Evolutionary conservation across 2,888 invertebrate species (phyloP), one percentile per base, ranked within the genome.

Genomic region (Lypha dubia): DNA sequence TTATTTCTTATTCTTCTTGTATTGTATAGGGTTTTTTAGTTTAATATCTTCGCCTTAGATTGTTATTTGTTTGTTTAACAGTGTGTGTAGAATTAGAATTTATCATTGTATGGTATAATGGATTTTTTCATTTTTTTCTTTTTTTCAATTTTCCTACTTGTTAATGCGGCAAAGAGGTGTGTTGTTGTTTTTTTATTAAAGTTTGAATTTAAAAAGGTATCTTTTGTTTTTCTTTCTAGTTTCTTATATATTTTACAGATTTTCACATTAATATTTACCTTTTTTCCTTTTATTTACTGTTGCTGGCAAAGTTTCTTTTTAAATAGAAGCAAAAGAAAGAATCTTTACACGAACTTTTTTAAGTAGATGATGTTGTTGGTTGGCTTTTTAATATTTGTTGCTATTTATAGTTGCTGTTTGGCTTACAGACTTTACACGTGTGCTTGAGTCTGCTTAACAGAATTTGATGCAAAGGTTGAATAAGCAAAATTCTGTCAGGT

Each of bases 321-420:
- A 20, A 8, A 46, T 28, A 32, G 38, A 56, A 35, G 46, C 44
- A 46, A 44, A 56, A n/a, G n/a, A n/a, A n/a, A n/a, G n/a, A n/a
- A n/a, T n/a, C n/a, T n/a, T n/a, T n/a, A 32, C 4, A 51, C 28
- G 13, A 63, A 28, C 15, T 60, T 58, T 38, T 46, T 22, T 24
- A 7, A 24, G 0, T 32, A 24, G 13, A 5, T 75, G 13, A 15
- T 76, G 17, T 46, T 56, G 44, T 68, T 77, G 76, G 44, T 68
- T 77, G 76, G 60, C 68, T 68, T 68, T 68, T 68, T 38, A 68
- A 60, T 68, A 49, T 68, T 60, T 68, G 49, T 77, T 68, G 67
- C 20, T 38, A 17, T 49, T 53, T 56, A 22, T 56, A 32, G 22
- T 35, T 60, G 49, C 3, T 51, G 24, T 41, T 41, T 38, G 56